phyloP scores from a whole-genome alignment of 2,113 vertebrate species.

The Opisthocomus hoazin region DNA sequence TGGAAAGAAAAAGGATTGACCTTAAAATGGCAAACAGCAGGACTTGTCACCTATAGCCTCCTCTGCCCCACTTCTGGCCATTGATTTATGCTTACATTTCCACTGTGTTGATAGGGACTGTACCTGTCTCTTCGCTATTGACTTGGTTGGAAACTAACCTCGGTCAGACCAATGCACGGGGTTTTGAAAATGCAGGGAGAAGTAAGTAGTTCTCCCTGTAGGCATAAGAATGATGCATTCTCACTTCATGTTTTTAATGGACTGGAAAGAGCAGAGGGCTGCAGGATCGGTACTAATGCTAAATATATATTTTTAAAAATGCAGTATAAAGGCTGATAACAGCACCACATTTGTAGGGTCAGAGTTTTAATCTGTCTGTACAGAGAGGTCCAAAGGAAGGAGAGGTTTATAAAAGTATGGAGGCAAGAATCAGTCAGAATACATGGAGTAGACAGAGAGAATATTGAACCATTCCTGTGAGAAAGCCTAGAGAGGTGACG shows the following conservation, averaged over 20 bases:
- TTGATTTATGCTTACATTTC: neutral
- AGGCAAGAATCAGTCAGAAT: neutral
- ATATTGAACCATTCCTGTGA: neutral
- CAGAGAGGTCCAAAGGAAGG: neutral
- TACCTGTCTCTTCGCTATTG: neutral
- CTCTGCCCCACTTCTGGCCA: neutral
- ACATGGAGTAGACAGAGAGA: neutral
- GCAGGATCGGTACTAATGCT: neutral
- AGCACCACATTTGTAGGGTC: neutral
- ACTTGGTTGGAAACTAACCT: neutral
- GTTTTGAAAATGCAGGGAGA: neutral
- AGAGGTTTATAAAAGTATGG: neutral
- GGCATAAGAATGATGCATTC: neutral
- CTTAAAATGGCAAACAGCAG: neutral
- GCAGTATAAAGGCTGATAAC: neutral
- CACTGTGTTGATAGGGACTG: neutral
- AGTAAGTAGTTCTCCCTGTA: neutral
- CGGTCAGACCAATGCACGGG: fast-evolving
- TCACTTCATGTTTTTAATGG: neutral
- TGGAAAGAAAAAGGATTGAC: neutral
- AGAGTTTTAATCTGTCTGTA: neutral
- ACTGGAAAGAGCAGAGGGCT: neutral
- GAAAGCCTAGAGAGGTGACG: neutral
- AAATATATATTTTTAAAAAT: neutral
- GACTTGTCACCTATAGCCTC: neutral